Evolutionary conservation across 2,888 invertebrate genomes (phyloP), one percentile per base, ranked within the genome.

Genomic region (Mythimna albipuncta): DNA sequence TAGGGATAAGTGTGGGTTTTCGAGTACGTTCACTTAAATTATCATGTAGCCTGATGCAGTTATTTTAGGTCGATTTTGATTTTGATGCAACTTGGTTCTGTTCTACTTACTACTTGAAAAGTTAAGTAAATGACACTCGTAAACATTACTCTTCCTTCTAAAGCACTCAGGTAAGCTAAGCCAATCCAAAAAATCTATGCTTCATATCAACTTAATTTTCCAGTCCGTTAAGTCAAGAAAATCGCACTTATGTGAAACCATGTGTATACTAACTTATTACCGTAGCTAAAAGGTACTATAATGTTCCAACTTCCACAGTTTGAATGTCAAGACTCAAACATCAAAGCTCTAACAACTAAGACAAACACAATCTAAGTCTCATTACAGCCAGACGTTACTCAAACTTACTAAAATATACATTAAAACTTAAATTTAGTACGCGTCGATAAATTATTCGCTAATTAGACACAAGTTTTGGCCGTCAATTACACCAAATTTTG

Each of bases 361-460:
- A 69, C 77, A 77, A 82, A 84, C 81, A 69, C 71, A 69, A 82
- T 81, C 69, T 64, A 81, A 84, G 68, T 81, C 77, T 72, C 77
- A 84, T 82, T 84, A 73, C 52, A 84, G 57, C 64, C 81, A 81
- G 77, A 76, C 77, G 72, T 41, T 77, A 59, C 81, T 75, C 63
- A 67, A 81, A 83, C 81, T 81, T 71, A 83, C 83, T 80, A 21
- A 81, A 80, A 83, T 83, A 75, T 72, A 83, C 81, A 80, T 81
- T 81, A 68, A 75, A 81, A 75, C 75, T 66, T 57, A 83, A 71
- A 83, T 81, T 75, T 71, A 75, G 68, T 64, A 54, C 57, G 54
- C 63, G 35, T 62, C 65, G 58, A 83, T 83, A 69, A 75, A 75
- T 81, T 81, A 83, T 75, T 72, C 75, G 69, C 68, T 69, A 83